A percentile compares a stretch with the other conserved stretches of the same genome.
phyloP scores from a whole-genome alignment of 2,797 vertebrate genomes.

The Streptopelia turtur region DNA sequence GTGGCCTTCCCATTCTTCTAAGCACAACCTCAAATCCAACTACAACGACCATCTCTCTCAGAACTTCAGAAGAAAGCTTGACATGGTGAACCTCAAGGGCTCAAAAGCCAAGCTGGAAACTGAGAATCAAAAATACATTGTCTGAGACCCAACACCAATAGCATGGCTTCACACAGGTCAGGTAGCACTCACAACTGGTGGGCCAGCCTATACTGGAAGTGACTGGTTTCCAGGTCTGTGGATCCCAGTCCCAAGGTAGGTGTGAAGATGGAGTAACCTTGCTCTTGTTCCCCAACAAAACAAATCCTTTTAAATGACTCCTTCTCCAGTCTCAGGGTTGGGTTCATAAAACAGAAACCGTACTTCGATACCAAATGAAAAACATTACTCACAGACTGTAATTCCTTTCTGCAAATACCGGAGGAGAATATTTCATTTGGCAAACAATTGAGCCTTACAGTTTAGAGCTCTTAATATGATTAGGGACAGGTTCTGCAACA shows the following conservation, averaged over 20 bases:
- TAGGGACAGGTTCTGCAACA: slow-evolving; percentile 74
- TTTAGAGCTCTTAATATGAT: slow-evolving; percentile 69
- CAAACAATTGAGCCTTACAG: slow-evolving; percentile 50
- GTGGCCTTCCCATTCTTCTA: rapidly evolving
- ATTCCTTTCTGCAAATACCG: slow-evolving; percentile 66
- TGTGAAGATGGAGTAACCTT: neutral
- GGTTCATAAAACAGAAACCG: slow-evolving; percentile 13
- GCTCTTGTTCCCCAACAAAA: neutral
- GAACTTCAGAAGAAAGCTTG: neutral
- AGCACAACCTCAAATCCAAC: neutral
- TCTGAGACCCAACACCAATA: neutral
- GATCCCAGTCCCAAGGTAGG: too few species aligned
- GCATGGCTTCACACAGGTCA: rapidly evolving
- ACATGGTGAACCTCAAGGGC: neutral
- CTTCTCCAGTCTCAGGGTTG: slow-evolving; percentile 8
- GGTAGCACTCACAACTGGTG: neutral
- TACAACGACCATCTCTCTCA: neutral
- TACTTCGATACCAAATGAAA: slow-evolving; percentile 55
- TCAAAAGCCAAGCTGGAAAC: neutral
- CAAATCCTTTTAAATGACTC: neutral
- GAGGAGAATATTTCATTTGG: slow-evolving; percentile 66
- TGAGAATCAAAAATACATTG: neutral
- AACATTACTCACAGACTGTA: slow-evolving; percentile 54
- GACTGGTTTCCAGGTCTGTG: neutral
- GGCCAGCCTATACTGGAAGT: neutral